phyloP scores from a whole-genome alignment of 2,113 vertebrate genomes.

The Stigmatopora argus region DNA sequence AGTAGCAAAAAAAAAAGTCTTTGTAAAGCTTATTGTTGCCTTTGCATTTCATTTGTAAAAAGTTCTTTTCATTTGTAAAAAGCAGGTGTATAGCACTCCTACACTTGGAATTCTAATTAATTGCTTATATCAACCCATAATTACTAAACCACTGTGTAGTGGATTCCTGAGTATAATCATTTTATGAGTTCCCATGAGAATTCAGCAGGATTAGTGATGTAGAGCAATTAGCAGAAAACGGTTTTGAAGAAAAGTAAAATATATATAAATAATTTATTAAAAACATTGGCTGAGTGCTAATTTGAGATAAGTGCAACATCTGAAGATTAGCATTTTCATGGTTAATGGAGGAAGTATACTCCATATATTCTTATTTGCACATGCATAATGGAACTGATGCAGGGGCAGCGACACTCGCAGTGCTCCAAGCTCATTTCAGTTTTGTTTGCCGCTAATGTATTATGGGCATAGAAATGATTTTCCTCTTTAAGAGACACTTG shows the following conservation, averaged over 20 bases:
- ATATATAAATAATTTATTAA: background rate
- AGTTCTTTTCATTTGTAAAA: background rate
- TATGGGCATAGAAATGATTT: background rate
- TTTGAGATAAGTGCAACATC: background rate
- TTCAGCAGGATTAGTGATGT: background rate
- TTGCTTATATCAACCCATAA: constrained; percentile 4
- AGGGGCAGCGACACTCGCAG: background rate
- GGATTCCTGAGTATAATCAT: background rate
- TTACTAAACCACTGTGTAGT: background rate
- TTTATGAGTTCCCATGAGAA: background rate
- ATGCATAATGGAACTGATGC: background rate
- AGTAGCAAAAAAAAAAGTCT: background rate
- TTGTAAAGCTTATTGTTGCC: background rate
- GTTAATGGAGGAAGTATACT: background rate
- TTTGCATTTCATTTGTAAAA: background rate
- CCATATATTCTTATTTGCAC: background rate
- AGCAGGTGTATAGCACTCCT: background rate
- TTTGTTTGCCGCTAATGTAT: background rate
- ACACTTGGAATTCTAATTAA: background rate
- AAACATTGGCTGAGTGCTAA: background rate
- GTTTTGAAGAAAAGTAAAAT: background rate
- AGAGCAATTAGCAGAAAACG: background rate
- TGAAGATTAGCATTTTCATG: background rate
- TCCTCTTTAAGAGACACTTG: background rate
- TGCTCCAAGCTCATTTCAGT: background rate